Evolutionary conservation across 2,797 vertebrate genomes (phyloP).

Genomic region (Pachyuromys duprasi): DNA sequence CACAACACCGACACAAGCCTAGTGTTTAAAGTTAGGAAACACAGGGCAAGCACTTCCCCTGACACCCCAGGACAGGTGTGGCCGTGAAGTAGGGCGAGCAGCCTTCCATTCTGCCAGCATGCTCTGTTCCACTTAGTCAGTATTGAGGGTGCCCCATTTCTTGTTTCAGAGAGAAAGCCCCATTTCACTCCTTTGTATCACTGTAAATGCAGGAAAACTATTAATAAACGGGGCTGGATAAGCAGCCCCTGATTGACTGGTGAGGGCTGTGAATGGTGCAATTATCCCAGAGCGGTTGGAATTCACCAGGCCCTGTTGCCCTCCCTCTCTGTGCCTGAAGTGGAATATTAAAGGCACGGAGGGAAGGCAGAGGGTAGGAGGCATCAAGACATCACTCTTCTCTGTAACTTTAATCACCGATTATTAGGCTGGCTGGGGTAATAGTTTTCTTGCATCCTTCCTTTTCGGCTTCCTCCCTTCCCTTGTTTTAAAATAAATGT

Average conservation of each 20-base stretch:
- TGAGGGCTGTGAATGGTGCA: slow-evolving; percentile 69
- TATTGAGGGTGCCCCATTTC: slow-evolving; percentile 64
- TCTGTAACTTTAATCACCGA: slow-evolving; percentile 71
- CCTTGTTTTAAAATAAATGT: slow-evolving; percentile 68
- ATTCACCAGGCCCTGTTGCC: slow-evolving; percentile 30
- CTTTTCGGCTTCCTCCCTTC: slow-evolving; percentile 30
- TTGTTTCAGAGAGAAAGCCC: slow-evolving; percentile 62
- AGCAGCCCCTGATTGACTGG: slow-evolving; percentile 61
- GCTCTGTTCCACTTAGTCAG: slow-evolving; percentile 41
- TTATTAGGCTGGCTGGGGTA: slow-evolving; percentile 64
- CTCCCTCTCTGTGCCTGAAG: slow-evolving; percentile 68
- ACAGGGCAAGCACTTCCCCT: not conserved
- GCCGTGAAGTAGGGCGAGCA: not conserved
- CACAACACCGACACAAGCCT: not conserved
- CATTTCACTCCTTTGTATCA: slow-evolving; percentile 60
- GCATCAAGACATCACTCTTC: slow-evolving; percentile 53
- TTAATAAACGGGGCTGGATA: slow-evolving; percentile 77
- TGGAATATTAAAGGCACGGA: slow-evolving; percentile 30
- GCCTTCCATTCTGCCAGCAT: not conserved
- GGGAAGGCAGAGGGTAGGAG: slow-evolving; percentile 73
- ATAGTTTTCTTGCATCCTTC: slow-evolving; percentile 66
- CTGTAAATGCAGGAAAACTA: slow-evolving; percentile 76
- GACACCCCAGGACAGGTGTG: slow-evolving; percentile 32
- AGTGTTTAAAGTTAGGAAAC: not conserved
- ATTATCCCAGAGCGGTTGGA: slow-evolving; percentile 62